phyloP scores from a whole-genome alignment of 2,888 invertebrate species.

The Drosophila hamatofila region DNA sequence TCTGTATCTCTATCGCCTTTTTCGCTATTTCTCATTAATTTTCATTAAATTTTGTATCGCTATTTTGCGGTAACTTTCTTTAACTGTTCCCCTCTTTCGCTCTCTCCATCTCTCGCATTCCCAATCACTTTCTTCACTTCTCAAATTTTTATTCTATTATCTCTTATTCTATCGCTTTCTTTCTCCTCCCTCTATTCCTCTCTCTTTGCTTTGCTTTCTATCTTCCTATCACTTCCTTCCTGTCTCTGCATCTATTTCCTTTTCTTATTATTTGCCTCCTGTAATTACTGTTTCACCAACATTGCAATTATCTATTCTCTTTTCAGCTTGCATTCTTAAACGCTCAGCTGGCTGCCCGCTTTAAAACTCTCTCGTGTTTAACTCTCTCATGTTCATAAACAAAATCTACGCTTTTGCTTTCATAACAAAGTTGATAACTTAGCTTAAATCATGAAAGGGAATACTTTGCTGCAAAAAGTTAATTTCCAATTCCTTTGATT shows the following conservation, averaged over 20 bases:
- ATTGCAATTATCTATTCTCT: not conserved
- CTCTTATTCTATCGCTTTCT: too few species aligned
- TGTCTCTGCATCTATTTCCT: not conserved
- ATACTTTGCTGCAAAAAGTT: constrained; percentile 4
- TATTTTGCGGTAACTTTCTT: too few species aligned
- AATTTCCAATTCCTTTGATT: constrained; percentile 28
- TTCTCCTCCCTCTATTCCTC: too few species aligned
- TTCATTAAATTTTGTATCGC: too few species aligned
- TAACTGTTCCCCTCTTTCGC: too few species aligned
- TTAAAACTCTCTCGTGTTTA: not conserved
- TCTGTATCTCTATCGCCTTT: too few species aligned
- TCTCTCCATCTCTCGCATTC: too few species aligned
- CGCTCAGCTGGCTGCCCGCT: not conserved
- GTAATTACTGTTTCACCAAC: not conserved
- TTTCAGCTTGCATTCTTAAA: not conserved
- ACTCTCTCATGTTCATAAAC: not conserved
- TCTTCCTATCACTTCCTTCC: too few species aligned
- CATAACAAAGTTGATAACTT: not conserved
- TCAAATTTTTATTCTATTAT: too few species aligned
- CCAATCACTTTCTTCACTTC: too few species aligned
- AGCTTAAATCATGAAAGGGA: constrained; percentile 6
- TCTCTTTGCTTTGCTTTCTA: too few species aligned
- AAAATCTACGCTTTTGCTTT: not conserved
- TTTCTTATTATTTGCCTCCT: not conserved
- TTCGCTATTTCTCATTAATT: too few species aligned